Conservation (phyloP, 2,888 invertebrate genomes). For the Nineta flava region DNA sequence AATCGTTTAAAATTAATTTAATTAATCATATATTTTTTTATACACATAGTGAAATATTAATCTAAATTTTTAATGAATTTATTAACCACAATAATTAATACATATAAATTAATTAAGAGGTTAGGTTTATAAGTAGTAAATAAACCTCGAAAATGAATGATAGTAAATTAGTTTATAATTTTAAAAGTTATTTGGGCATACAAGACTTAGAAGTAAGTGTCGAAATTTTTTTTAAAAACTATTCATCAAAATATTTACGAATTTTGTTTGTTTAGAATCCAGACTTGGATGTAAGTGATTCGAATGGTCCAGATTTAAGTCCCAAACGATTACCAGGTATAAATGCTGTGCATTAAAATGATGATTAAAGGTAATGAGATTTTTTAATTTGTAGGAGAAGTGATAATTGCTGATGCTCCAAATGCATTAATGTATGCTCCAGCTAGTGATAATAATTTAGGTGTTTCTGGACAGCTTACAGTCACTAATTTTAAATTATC, state of each 20-base stretch:
- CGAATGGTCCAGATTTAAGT: constrained; percentile 33
- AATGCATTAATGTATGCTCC: constrained; percentile 73
- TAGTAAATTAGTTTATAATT: constrained; percentile 35
- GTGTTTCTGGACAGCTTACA: constrained; percentile 67
- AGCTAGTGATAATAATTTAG: constrained; percentile 60
- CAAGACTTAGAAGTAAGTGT: not conserved
- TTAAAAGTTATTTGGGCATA: constrained; percentile 36
- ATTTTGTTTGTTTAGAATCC: constrained; percentile 28
- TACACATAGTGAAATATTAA: too few relatives aligned
- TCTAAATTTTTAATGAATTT: too few relatives aligned
- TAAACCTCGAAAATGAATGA: constrained; percentile 28
- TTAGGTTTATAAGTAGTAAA: too few relatives aligned
- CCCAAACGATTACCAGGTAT: constrained; percentile 37
- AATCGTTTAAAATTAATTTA: too few relatives aligned
- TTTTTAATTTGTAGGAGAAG: constrained; percentile 48
- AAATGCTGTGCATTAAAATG: constrained; percentile 18
- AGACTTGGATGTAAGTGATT: constrained; percentile 31
- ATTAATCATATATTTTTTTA: too few relatives aligned
- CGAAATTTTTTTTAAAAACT: not conserved
- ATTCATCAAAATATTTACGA: not conserved
- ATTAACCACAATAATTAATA: too few relatives aligned
- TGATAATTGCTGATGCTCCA: constrained; percentile 62
- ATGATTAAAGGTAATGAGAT: constrained; percentile 15
- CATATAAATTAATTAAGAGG: too few relatives aligned
- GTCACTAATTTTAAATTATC: constrained; percentile 88